Evolutionary conservation across 1,140 invertebrate genomes (phyloP), one percentile per base, ranked within the genome.

Genomic region (Plodia interpunctella): DNA sequence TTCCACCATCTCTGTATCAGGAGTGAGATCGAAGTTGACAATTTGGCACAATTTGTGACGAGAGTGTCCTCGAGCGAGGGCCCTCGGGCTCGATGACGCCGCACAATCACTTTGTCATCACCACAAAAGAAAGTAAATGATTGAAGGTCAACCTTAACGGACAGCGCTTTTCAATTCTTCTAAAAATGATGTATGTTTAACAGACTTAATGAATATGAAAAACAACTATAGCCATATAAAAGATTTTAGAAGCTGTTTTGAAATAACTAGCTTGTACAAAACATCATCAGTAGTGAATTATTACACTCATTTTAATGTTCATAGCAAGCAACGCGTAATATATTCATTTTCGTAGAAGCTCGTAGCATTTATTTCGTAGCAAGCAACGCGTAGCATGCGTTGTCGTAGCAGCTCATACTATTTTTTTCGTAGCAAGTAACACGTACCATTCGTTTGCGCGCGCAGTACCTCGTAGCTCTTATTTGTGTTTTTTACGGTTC

Each of bases 31-130:
- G 65, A 59, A 76, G 68, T 80, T 76, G 71, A 76, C 72, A 78
- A 79, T 80, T 80, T 79, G 80, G 68, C 70, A 74, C 74, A 79
- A 75, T 81, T 78, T 74, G 68, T 72, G 70, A 66, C 71, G 63
- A 69, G 65, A 78, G 80, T 59, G 70, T 63, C 44, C 80, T 78
- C 65, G 52, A 56, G 32, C 28, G 64, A 78, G 79, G 58, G 66
- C 62, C 52, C 74, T 82, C 57, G 5, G 32, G 55, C 60, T 64
- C 76, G 71, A 70, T 70, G 75, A 72, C 64, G 65, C 63, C 61
- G 63, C 61, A 72, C 65, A 72, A 72, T 76, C 71, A 65, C 65
- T 78, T 81, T 75, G 63, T 77, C 66, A 60, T 62, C 65, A 53
- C 51, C 63, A 67, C 60, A 67, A 76, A 71, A 62, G 55, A 57